phyloP scores from a whole-genome alignment of 2,797 vertebrate species.

The Sorex maritimensis region DNA sequence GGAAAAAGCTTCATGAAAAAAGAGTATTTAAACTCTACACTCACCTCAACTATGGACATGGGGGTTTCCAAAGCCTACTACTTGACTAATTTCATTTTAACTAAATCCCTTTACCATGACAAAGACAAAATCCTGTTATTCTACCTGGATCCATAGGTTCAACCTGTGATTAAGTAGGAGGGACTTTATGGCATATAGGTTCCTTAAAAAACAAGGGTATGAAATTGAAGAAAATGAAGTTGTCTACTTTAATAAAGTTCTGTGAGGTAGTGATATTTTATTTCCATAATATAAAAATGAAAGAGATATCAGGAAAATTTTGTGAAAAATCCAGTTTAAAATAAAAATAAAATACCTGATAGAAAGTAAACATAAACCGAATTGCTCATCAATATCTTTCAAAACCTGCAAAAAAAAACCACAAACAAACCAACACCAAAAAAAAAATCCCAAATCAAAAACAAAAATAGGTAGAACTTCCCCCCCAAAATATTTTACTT shows the following conservation, averaged over 20 bases:
- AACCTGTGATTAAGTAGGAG: background rate
- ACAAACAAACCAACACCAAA: too few relatives aligned
- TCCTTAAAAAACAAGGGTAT: background rate
- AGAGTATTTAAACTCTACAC: background rate
- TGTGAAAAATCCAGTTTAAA: background rate
- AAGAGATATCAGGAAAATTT: background rate
- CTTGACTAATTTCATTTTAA: background rate
- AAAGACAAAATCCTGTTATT: background rate
- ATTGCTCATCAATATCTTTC: slow-evolving; percentile 1
- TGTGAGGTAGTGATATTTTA: background rate
- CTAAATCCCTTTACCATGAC: background rate
- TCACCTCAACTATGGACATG: background rate
- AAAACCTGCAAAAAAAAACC: background rate
- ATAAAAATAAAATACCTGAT: background rate
- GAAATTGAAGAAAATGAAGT: background rate
- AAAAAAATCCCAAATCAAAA: background rate
- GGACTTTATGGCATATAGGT: background rate
- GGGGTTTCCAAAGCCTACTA: background rate
- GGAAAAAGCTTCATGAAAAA: background rate
- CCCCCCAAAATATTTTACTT: background rate
- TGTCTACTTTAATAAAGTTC: background rate
- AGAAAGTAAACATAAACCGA: background rate
- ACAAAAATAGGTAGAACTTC: background rate
- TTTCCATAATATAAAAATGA: background rate
- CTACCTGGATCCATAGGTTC: background rate